Evolutionary conservation across 2,113 vertebrate genomes (phyloP), one percentile per base, ranked within the genome.

Genomic region (Mormoops blainvillei): DNA sequence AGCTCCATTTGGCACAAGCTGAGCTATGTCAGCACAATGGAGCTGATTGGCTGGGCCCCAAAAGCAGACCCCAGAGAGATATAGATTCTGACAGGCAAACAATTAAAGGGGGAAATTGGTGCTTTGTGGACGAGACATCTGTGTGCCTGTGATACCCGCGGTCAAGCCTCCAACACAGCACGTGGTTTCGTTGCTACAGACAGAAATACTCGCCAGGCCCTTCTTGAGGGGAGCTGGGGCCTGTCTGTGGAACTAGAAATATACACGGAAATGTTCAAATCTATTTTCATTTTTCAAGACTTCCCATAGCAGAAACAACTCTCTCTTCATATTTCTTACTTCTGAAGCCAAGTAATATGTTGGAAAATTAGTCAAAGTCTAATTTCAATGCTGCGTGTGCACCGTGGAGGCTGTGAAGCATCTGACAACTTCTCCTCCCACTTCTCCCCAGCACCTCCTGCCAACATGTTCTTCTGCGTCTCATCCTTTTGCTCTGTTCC

Each of bases 11-110:
- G 83, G 78, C 19, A 71, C 73, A 74, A 91, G 65, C 78, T 94
- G 93, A 95, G 63, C 92, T 85, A 78, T 96, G 77, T 54, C 38
- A 80, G 26, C 67, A 80, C 73, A 38, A 24, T 71, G 11, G 77
- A 70, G 68, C 24, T 63, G 65, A 89, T 94, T 98, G 90, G 93
- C 76, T 80, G 77, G 43, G 8, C 45, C 68, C 92, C 89, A 87
- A 31, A 86, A 54, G 67, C 33, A 96, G 71, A 61, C 83, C 78
- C 95, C 65, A 63, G 78, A 95, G 97, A 95, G 77, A 77, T 77
- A 97, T 77, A 95, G 95, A 95, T 78, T 96, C 87, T 96, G 96
- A 97, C 96, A 98, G 61, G 71, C 71, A 97, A 96, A 95, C 84
- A 98, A 97, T 98, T 95, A 94, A 91, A 94, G 71, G 22, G 73